These are phyloP conservation scores for Chiloscyllium plagiosum DNA, from an alignment of 2,113 vertebrate genomes.

Conservation along the genomic window DNA sequence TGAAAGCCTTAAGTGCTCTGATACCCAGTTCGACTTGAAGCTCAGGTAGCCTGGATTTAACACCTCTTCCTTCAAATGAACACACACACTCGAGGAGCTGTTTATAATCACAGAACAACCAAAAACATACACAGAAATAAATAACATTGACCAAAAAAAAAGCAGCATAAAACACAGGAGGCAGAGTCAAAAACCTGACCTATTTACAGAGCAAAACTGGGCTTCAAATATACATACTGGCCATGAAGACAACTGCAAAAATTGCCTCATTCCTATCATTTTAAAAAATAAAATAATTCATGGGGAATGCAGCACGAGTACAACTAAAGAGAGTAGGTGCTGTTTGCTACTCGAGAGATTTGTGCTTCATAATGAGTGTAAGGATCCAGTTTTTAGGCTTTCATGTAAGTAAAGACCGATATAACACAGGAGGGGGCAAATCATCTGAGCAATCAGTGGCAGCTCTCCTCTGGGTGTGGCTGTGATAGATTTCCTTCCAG, in stretches of 20 bases:
- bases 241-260: background rate
- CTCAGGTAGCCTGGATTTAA: background rate
- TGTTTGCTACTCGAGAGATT: background rate
- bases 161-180: background rate
- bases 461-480: background rate
- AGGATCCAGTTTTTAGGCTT: too few relatives aligned
- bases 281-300: background rate
- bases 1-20: background rate
- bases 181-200: background rate
- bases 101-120: background rate
- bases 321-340: background rate
- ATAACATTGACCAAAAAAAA: background rate
- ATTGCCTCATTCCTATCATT: too few relatives aligned
- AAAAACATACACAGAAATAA: background rate
- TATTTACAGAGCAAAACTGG: background rate
- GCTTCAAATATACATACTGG: background rate
- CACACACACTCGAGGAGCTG: background rate
- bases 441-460: background rate
- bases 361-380: background rate
- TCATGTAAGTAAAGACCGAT: background rate
- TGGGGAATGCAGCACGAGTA: background rate
- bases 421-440: background rate
- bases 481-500: background rate
- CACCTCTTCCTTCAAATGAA: background rate
- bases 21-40: background rate